Percentiles rank a stretch among this genome's conserved stretches.
These are phyloP conservation scores for Tauraco hartlaubi DNA, from an alignment of 2,797 vertebrate species.

Conservation along the genomic window DNA sequence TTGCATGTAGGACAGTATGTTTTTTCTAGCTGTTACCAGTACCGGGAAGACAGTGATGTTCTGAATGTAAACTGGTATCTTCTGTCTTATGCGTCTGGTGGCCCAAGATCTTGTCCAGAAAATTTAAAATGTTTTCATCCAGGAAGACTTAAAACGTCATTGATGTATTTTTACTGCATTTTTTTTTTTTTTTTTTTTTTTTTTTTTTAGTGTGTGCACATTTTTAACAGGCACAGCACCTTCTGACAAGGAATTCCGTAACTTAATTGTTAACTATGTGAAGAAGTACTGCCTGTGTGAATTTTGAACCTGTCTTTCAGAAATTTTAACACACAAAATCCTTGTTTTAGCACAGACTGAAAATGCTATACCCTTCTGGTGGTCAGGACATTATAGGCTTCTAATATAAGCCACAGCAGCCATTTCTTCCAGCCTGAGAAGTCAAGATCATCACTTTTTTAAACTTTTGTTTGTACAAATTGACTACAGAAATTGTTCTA, in stretches of 20 bases:
- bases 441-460: background rate
- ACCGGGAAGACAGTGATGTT: background rate
- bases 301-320: background rate
- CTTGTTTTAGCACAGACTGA: background rate
- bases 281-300: background rate
- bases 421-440: background rate
- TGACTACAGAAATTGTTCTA: background rate
- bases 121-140: background rate
- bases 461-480: background rate
- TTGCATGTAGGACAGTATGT: background rate
- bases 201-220: too few species aligned
- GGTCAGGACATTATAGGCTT: background rate
- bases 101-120: background rate
- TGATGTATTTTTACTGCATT: background rate
- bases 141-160: background rate
- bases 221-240: background rate
- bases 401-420: background rate
- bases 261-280: background rate
- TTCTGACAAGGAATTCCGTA: background rate
- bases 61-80: background rate
- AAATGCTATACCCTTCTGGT: background rate
- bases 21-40: background rate
- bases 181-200: background rate
- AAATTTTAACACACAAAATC: background rate
- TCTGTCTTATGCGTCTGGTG: background rate